Percentiles rank a stretch among this genome's conserved stretches.
Conservation (phyloP, 1,140 invertebrate genomes). For the Leptestheria dahalacensis region DNA sequence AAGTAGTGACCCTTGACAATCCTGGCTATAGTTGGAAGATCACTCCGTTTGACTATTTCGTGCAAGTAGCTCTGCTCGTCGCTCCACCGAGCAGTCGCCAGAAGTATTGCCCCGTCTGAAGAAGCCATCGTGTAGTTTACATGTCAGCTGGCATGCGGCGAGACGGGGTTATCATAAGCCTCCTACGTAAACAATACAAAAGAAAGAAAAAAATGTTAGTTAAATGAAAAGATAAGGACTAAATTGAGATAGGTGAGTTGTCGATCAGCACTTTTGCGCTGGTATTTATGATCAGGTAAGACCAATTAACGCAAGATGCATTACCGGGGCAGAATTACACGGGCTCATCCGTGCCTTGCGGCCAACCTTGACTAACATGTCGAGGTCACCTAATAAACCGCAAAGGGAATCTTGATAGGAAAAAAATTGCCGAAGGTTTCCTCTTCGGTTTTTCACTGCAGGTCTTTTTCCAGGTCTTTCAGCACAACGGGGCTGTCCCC, state of each 20-base stretch:
- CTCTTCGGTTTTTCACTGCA: neutral
- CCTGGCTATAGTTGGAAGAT: slow-evolving; percentile 69
- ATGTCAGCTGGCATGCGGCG: no score
- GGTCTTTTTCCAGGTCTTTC: neutral
- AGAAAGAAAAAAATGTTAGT: no score
- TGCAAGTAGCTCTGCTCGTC: slow-evolving; percentile 52
- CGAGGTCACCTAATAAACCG: neutral
- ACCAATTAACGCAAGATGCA: neutral
- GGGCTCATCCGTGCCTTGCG: neutral
- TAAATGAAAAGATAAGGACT: no score
- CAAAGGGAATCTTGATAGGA: neutral
- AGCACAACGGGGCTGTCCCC: neutral
- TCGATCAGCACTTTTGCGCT: no score
- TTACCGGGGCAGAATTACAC: neutral
- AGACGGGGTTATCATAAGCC: no score
- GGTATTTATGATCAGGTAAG: neutral
- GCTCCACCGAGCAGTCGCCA: slow-evolving; percentile 46
- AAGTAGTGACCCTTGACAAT: slow-evolving; percentile 85
- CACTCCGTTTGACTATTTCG: slow-evolving; percentile 52
- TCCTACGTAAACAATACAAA: no score
- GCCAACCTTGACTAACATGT: neutral
- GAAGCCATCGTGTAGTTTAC: slow-evolving; percentile 2
- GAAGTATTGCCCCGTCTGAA: slow-evolving; percentile 23
- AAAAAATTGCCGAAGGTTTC: neutral
- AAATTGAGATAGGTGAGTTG: no score